Percentiles rank a stretch among this genome's conserved stretches.
phyloP scores from a whole-genome alignment of 2,888 invertebrate species.

The Drosophila kambysellisi region DNA sequence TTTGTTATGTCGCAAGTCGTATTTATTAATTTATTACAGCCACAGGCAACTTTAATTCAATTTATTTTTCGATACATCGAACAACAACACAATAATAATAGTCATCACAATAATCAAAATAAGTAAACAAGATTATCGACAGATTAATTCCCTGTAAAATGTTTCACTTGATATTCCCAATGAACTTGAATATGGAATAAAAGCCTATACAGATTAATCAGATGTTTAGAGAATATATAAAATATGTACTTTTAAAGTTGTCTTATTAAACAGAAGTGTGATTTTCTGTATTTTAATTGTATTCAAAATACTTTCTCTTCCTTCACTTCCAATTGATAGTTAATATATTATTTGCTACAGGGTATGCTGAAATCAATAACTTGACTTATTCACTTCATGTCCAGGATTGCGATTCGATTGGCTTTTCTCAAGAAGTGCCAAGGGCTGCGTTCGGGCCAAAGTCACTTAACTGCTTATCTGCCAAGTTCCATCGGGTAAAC shows the following conservation, averaged over 20 bases:
- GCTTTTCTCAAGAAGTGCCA: constrained; percentile 20
- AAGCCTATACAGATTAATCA: neutral
- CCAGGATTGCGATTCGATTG: constrained; percentile 43
- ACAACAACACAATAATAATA: constrained; percentile 23
- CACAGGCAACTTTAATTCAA: constrained; percentile 79
- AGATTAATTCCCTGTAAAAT: constrained; percentile 20
- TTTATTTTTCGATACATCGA: constrained; percentile 69
- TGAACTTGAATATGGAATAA: neutral
- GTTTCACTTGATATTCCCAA: too few relatives aligned
- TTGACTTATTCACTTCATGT: constrained; percentile 54
- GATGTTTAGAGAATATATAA: neutral
- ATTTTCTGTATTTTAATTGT: neutral
- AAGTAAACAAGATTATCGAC: neutral
- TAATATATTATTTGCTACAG: constrained; percentile 8
- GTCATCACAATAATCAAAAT: constrained; percentile 17
- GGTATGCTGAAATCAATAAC: constrained; percentile 43
- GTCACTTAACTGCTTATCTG: constrained; percentile 76
- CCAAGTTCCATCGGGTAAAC: constrained; percentile 54
- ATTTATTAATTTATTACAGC: constrained; percentile 75
- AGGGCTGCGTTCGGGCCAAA: constrained; percentile 52
- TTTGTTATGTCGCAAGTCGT: constrained; percentile 48
- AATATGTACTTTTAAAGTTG: neutral
- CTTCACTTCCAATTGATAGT: neutral
- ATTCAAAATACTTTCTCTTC: too few relatives aligned
- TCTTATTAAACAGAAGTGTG: neutral